A percentile compares a stretch with the other conserved stretches of the same genome.
Evolutionary conservation across 2,797 vertebrate species (phyloP).

Genomic region (Pseudochirops corinnae): DNA sequence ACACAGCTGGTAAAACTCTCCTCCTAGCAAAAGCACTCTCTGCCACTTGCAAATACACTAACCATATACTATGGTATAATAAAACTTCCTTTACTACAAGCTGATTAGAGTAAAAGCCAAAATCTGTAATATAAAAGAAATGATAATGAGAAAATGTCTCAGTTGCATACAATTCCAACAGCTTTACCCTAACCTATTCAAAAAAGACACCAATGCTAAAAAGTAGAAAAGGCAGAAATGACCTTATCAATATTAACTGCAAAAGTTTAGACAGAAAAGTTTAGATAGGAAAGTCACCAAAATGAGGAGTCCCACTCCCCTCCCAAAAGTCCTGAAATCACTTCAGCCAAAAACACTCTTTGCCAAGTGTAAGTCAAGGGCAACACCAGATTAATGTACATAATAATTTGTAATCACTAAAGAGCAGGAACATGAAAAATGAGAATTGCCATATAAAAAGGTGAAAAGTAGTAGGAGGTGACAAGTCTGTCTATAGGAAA

Average conservation of each 20-base stretch:
- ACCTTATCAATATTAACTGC: neutral
- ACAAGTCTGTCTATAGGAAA: neutral
- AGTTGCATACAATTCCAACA: neutral
- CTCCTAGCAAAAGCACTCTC: neutral
- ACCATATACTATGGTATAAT: neutral
- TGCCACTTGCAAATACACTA: neutral
- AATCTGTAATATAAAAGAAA: neutral
- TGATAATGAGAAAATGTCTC: neutral
- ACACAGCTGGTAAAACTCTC: neutral
- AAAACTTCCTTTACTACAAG: neutral
- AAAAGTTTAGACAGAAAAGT: neutral
- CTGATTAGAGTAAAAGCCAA: neutral
- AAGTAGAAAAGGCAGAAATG: neutral
- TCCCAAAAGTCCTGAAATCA: neutral
- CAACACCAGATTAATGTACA: neutral
- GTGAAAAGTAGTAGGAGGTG: neutral
- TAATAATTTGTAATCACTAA: neutral
- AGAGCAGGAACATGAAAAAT: neutral
- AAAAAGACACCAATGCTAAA: neutral
- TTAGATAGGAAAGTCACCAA: neutral
- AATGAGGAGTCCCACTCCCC: neutral
- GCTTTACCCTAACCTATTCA: neutral
- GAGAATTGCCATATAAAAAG: neutral
- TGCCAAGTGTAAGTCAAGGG: neutral
- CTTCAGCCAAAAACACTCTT: neutral